Base-by-base conservation (phyloP, 2,888 invertebrate genomes). In the Syrista parreyssii region DNA sequence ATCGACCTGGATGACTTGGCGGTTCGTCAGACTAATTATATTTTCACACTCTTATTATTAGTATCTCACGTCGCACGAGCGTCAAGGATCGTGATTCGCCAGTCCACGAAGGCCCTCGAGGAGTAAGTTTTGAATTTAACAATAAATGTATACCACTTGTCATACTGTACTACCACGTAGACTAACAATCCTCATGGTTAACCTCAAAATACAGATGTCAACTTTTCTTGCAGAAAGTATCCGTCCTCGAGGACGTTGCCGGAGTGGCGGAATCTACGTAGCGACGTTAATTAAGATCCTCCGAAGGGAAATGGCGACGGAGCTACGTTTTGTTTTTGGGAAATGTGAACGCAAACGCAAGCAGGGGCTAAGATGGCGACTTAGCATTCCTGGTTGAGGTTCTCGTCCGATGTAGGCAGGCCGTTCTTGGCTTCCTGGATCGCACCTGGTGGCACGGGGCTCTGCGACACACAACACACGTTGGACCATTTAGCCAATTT, bases 301-400 rank as follows among this genome's bases (percentile, higher is more conserved):
- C 55, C 55, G 55, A 55, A 2, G 55, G 23, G 1, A 55, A 55
- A 55, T 55, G 9, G 9, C 55, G 55, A 23, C 23, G 55, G 23
- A 55, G 55, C 55, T 55, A 23, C 23, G 23, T 55, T 34, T n/a
- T 6, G 3, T n/a, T 33, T 35, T 3, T 36, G 35, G 74, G 11
- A 33, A 74, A 36, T 35, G 74, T 33, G 23, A 74, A 36, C 74
- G 35, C n/a, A 68, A 68, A 73, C 35, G 68, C 68, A 76, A 72
- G 36, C 74, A 76, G 68, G 79, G 78, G n/a, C 75, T 68, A 79
- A 80, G 74, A 40, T 80, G 80, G 75, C 76, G 75, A 80, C 82
- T 79, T 91, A 91, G 87, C 86, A 88, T 85, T 90, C 89, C 88
- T 90, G 90, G 86, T 89, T 90, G 86, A 90, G 90, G 85, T 89